Conservation (phyloP, 2,113 vertebrate species). For the Callopanchax toddi region DNA sequence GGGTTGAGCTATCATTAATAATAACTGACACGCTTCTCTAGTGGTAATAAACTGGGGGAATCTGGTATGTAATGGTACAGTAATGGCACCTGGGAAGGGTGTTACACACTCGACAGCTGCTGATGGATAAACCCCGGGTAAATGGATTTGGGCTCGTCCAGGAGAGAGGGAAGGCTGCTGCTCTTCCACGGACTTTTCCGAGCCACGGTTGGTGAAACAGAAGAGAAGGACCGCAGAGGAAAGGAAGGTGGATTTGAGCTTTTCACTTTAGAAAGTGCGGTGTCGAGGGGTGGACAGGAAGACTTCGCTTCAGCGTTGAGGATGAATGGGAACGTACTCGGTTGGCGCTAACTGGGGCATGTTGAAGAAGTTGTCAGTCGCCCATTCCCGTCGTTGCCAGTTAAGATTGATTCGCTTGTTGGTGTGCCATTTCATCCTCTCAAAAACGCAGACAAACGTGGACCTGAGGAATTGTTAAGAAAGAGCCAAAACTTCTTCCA, state of each 20-base stretch:
- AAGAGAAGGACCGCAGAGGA: slow-evolving; percentile 15
- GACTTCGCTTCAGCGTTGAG: slow-evolving; percentile 29
- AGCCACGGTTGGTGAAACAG: slow-evolving; percentile 31
- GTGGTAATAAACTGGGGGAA: slow-evolving; percentile 80
- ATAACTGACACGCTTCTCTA: slow-evolving; percentile 76
- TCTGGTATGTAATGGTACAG: slow-evolving; percentile 77
- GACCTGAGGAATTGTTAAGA: slow-evolving; percentile 49
- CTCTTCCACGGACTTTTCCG: slow-evolving; percentile 58
- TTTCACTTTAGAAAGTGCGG: slow-evolving; percentile 38
- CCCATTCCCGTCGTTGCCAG: slow-evolving; percentile 34
- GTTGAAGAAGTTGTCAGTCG: slow-evolving; percentile 60
- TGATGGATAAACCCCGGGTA: slow-evolving; percentile 78
- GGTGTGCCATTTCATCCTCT: slow-evolving; percentile 54
- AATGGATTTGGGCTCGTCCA: slow-evolving; percentile 74
- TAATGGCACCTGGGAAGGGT: slow-evolving; percentile 76
- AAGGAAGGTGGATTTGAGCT: slow-evolving; percentile 30
- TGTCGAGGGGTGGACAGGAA: slow-evolving; percentile 33
- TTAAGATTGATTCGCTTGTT: slow-evolving; percentile 64
- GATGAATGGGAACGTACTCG: slow-evolving; percentile 45
- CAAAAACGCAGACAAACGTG: slow-evolving; percentile 63
- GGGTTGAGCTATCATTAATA: slow-evolving; percentile 81
- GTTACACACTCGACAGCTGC: slow-evolving; percentile 73
- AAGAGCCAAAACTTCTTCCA: slow-evolving; percentile 58
- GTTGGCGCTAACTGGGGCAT: slow-evolving; percentile 68
- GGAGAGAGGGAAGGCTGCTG: slow-evolving; percentile 50